Conservation (phyloP, 1,140 invertebrate genomes). For the Chironomus striatipennis region DNA sequence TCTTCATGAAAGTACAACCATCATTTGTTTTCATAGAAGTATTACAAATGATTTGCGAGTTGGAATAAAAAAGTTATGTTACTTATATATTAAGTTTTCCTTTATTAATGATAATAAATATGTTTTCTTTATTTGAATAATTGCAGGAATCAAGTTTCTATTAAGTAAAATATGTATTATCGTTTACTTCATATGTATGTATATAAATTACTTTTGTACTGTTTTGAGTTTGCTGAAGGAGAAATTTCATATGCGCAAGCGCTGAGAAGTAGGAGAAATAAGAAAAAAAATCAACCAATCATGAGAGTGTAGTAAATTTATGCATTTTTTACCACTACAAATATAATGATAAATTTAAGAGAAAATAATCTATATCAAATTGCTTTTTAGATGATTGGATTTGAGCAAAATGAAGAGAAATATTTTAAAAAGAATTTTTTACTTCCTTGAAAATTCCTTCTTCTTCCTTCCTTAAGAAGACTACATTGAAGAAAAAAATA, state of each 20-base stretch:
- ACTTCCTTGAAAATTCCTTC: not conserved
- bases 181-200: too few species aligned
- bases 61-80: too few species aligned
- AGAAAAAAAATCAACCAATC: not conserved
- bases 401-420: conserved; percentile 11
- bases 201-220: not conserved
- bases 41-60: too few species aligned
- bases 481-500: too few species aligned
- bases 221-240: not conserved
- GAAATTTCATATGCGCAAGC: not conserved
- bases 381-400: conserved; percentile 11
- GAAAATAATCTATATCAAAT: conserved; percentile 15
- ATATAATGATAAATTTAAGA: not conserved
- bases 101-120: too few species aligned
- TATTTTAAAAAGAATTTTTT: conserved; percentile 3
- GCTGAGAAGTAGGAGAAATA: not conserved
- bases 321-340: not conserved
- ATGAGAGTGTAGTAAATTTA: not conserved
- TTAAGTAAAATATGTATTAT: too few species aligned
- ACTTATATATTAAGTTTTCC: too few species aligned
- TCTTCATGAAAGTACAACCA: too few species aligned
- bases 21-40: too few species aligned
- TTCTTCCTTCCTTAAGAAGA: not conserved
- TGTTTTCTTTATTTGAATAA: too few species aligned
- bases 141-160: too few species aligned